Percentiles rank a stretch among this genome's conserved stretches.
Evolutionary conservation across 2,888 invertebrate species (phyloP).

Genomic region (Horisme vitalbata): DNA sequence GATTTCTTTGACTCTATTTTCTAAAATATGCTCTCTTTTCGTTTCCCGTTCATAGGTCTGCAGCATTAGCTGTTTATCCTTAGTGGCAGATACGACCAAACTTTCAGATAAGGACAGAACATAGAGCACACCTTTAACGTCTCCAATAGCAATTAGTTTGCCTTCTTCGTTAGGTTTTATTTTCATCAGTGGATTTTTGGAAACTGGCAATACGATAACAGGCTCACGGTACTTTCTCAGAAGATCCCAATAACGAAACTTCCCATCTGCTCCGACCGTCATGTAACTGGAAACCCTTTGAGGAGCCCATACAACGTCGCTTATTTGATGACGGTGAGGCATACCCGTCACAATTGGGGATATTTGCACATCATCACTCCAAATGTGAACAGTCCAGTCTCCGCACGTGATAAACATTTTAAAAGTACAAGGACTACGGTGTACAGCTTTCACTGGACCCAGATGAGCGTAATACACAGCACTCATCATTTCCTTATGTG

Average conservation of each 20-base stretch:
- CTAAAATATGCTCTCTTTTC: slow-evolving; percentile 92
- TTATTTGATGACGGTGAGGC: slow-evolving; percentile 44
- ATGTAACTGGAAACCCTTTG: slow-evolving; percentile 63
- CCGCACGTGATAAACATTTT: slow-evolving; percentile 87
- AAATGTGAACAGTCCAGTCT: slow-evolving; percentile 85
- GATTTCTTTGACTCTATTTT: slow-evolving; percentile 91
- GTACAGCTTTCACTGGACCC: slow-evolving; percentile 83
- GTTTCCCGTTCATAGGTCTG: slow-evolving; percentile 93
- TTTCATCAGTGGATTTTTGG: slow-evolving; percentile 75
- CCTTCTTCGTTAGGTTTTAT: slow-evolving; percentile 86
- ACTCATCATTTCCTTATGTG: slow-evolving; percentile 82
- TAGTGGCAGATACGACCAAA: slow-evolving; percentile 84
- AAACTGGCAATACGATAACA: slow-evolving; percentile 84
- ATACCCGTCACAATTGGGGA: slow-evolving; percentile 55
- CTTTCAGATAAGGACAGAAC: slow-evolving; percentile 86
- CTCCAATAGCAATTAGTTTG: slow-evolving; percentile 84
- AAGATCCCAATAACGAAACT: slow-evolving; percentile 90
- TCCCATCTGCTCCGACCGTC: slow-evolving; percentile 80
- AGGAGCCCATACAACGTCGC: slow-evolving; percentile 57
- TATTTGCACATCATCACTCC: slow-evolving; percentile 85
- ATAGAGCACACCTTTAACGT: slow-evolving; percentile 85
- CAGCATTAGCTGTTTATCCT: slow-evolving; percentile 85
- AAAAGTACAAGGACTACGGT: slow-evolving; percentile 84
- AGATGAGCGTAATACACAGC: slow-evolving; percentile 80
- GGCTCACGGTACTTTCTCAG: slow-evolving; percentile 87